Percentiles rank a stretch among this genome's conserved stretches.
Evolutionary conservation across 64 coral and sea anemone genomes (phyloP).

Genomic region (Cladopsammia gracilis): DNA sequence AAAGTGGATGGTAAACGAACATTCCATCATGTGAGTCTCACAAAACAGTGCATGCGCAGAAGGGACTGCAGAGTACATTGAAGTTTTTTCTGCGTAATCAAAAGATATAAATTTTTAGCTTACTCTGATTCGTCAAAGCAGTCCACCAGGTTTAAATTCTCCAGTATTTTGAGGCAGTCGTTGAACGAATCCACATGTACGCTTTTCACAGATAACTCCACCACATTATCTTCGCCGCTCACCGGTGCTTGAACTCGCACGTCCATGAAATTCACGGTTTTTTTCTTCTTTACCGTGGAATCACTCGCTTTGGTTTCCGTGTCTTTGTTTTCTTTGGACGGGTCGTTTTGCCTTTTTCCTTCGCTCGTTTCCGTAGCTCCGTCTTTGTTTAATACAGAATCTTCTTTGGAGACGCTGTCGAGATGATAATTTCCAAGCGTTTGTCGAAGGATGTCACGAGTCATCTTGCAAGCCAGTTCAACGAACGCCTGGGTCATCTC

Average conservation of each 20-base stretch:
- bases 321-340: not conserved
- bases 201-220: constrained; percentile 92
- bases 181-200: constrained; percentile 90
- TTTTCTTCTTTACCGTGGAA: not conserved
- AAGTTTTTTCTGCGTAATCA: not conserved
- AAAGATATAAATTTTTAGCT: not conserved
- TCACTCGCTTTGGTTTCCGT: constrained; percentile 20
- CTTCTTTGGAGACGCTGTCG: constrained; percentile 8
- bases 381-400: not conserved
- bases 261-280: constrained; percentile 82
- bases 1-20: too few species aligned
- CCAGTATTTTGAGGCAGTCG: constrained; percentile 89
- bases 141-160: constrained; percentile 73
- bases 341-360: not conserved
- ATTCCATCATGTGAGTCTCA: too few species aligned
- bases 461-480: constrained; percentile 96
- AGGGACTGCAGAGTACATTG: too few species aligned
- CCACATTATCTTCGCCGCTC: constrained; percentile 7
- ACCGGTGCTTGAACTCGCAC: constrained; percentile 59
- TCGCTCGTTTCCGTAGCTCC: not conserved
- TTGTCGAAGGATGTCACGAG: constrained; percentile 92
- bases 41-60: too few species aligned
- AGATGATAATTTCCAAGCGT: constrained; percentile 51
- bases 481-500: constrained; percentile 96
- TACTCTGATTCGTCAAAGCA: constrained; percentile 95